A percentile compares a stretch with the other conserved stretches of the same genome.
Conservation (phyloP, 2,888 invertebrate genomes). For the Morpho achilles region DNA sequence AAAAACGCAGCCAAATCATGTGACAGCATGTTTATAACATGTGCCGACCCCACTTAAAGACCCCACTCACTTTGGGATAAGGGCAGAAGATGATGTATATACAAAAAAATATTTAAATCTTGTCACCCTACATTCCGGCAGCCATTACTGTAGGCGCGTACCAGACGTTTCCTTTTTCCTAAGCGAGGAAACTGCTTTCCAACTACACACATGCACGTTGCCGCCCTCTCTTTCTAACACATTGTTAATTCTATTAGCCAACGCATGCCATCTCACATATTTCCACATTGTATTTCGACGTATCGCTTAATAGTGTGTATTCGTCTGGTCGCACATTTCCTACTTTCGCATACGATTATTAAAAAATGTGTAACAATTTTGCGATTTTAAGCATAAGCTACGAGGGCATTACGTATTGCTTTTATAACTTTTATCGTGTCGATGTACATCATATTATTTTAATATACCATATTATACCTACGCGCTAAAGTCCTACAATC, state of each 20-base stretch:
- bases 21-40: too few relatives aligned
- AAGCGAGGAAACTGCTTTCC: conserved; percentile 27
- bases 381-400: too few relatives aligned
- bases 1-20: too few relatives aligned
- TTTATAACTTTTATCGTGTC: too few relatives aligned
- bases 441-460: too few relatives aligned
- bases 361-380: too few relatives aligned
- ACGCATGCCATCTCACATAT: conserved; percentile 5
- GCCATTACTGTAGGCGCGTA: conserved; percentile 21
- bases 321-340: not conserved
- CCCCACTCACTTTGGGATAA: too few relatives aligned
- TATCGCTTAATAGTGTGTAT: conserved; percentile 7
- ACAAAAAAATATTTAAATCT: conserved; percentile 3
- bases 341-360: not conserved
- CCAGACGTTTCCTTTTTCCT: conserved; percentile 28
- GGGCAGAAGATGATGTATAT: too few relatives aligned
- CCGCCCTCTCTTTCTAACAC: conserved; percentile 13
- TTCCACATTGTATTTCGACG: conserved; percentile 10
- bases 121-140: conserved; percentile 22
- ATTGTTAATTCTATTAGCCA: conserved; percentile 2
- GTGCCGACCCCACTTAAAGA: too few relatives aligned
- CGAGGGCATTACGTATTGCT: too few relatives aligned
- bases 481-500: too few relatives aligned
- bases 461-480: too few relatives aligned
- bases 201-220: conserved; percentile 16